Percentiles rank a stretch among this genome's conserved stretches.
Conservation (phyloP, 1,140 invertebrate genomes). For the Tetramorium simillimum region DNA sequence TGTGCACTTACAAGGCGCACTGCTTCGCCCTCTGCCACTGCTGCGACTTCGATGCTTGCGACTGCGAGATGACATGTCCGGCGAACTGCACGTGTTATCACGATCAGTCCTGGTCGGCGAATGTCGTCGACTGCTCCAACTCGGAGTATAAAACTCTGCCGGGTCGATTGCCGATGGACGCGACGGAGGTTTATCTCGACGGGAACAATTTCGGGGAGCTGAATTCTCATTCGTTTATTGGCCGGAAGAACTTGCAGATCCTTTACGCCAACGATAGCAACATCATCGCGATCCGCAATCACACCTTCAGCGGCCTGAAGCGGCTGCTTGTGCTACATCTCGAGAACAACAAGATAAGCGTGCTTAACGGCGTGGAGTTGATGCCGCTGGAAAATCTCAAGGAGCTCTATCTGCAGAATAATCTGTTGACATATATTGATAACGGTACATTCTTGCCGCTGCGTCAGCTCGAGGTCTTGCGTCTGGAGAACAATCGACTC, state of each 20-base stretch:
- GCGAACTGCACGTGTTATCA: constrained; percentile 95
- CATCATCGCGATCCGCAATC: constrained; percentile 92
- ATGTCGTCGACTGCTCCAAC: constrained; percentile 95
- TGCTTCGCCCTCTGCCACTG: constrained; percentile 94
- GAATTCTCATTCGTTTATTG: constrained; percentile 94
- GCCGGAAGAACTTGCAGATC: constrained; percentile 93
- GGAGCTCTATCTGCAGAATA: constrained; percentile 95
- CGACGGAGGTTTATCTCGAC: constrained; percentile 95
- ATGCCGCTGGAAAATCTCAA: constrained; percentile 89
- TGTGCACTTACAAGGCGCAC: constrained; percentile 93
- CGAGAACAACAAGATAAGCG: constrained; percentile 92
- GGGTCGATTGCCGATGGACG: constrained; percentile 94
- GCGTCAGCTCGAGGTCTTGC: constrained; percentile 91
- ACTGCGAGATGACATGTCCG: constrained; percentile 94
- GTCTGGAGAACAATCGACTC: constrained; percentile 92
- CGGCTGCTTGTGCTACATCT: constrained; percentile 92
- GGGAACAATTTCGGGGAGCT: constrained; percentile 93
- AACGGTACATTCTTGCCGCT: constrained; percentile 92
- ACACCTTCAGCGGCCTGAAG: constrained; percentile 93
- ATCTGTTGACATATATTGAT: constrained; percentile 90
- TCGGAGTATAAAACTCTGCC: constrained; percentile 91
- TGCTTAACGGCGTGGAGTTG: constrained; percentile 92
- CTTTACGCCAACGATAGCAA: constrained; percentile 94
- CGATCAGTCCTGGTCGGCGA: constrained; percentile 94
- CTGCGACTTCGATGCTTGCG: constrained; percentile 95